Evolutionary conservation across 1,140 invertebrate species (phyloP).

Genomic region (Bombus polaris): DNA sequence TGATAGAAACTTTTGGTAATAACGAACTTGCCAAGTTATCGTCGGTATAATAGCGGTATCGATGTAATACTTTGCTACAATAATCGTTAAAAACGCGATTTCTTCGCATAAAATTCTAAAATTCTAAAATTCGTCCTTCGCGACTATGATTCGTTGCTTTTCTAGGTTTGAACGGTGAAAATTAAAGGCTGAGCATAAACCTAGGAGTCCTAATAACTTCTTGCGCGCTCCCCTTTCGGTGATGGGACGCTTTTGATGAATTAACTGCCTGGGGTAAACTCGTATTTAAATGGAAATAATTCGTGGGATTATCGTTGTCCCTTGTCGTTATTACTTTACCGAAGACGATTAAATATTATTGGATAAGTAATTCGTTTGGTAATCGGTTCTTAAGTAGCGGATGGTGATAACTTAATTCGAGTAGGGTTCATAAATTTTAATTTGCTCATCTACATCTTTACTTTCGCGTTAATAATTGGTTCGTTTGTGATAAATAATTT

Average conservation of each 20-base stretch:
- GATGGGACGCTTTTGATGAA: neutral
- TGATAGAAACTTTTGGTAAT: neutral
- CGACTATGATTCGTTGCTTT: neutral
- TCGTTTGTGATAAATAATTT: neutral
- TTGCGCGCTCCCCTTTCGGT: neutral
- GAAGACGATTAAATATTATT: constrained; percentile 1
- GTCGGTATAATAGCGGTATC: neutral
- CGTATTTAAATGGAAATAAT: constrained; percentile 20
- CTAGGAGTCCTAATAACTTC: neutral
- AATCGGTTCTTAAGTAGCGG: neutral
- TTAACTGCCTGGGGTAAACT: constrained; percentile 21
- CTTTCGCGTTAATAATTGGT: neutral
- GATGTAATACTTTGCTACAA: neutral
- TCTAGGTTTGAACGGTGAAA: neutral
- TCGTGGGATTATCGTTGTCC: constrained; percentile 7
- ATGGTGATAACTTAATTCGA: neutral
- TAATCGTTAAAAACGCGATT: neutral
- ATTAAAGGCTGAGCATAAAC: neutral
- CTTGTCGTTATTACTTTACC: neutral
- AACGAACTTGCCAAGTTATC: constrained; percentile 12
- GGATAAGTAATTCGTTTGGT: neutral
- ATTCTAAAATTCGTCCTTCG: constrained; percentile 14
- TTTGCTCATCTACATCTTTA: neutral
- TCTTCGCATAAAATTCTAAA: neutral
- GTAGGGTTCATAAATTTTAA: neutral